phyloP scores from a whole-genome alignment of 2,113 vertebrate genomes.

The Cololabis saira region DNA sequence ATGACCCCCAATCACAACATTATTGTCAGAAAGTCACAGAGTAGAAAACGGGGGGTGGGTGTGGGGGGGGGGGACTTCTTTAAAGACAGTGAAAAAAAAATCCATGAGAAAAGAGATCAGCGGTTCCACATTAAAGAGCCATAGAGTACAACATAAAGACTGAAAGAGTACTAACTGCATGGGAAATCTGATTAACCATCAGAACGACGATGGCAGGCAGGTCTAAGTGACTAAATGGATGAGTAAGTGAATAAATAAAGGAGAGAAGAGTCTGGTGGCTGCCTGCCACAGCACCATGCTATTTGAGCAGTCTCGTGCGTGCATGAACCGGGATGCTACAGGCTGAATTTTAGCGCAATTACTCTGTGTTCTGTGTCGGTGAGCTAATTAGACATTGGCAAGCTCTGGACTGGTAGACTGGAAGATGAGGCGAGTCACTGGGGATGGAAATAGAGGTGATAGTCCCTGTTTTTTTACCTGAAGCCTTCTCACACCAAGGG shows the following conservation, averaged over 20 bases:
- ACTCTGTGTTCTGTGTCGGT: constrained; percentile 57
- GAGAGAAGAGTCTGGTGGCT: constrained; percentile 55
- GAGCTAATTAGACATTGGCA: constrained; percentile 70
- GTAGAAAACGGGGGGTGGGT: not conserved
- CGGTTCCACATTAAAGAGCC: constrained; percentile 48
- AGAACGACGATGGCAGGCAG: constrained; percentile 49
- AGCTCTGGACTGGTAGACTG: constrained; percentile 35
- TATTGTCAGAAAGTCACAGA: constrained; percentile 10
- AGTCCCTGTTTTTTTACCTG: constrained; percentile 59
- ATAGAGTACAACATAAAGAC: constrained; percentile 47
- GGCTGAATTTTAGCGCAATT: constrained; percentile 62
- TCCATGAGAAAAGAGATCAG: constrained; percentile 21
- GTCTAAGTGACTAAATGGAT: constrained; percentile 70
- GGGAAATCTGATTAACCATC: constrained; percentile 69
- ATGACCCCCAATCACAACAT: constrained; percentile 13
- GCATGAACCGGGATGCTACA: constrained; percentile 63
- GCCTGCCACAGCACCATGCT: constrained; percentile 59
- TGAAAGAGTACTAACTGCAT: constrained; percentile 49
- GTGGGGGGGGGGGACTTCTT: not conserved
- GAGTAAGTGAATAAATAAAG: constrained; percentile 77
- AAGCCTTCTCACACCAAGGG: constrained; percentile 22
- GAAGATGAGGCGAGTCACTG: constrained; percentile 60
- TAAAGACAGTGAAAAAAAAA: constrained; percentile 4
- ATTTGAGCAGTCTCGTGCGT: constrained; percentile 61
- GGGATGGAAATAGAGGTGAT: constrained; percentile 54